These are phyloP conservation scores for Dolichotis patagonum DNA, from an alignment of 2,113 vertebrate species.

Conservation along the genomic window DNA sequence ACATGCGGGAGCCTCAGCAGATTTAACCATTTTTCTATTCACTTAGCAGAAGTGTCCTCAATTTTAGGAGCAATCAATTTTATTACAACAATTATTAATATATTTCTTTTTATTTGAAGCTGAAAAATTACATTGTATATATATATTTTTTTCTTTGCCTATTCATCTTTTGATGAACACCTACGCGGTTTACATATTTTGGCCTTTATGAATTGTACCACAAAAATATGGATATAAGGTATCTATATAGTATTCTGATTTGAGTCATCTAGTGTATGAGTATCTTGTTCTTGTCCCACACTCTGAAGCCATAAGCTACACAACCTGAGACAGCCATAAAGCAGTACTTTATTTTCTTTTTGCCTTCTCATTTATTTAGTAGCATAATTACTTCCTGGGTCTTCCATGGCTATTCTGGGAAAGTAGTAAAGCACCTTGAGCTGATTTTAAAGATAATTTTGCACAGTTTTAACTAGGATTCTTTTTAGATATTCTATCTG, in stretches of 20 bases:
- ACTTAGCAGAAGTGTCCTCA: too few relatives aligned
- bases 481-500: neutral
- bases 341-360: neutral
- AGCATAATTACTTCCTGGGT: neutral
- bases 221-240: neutral
- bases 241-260: neutral
- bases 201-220: neutral
- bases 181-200: neutral
- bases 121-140: neutral
- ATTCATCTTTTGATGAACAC: neutral
- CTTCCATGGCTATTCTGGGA: neutral
- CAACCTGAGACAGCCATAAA: neutral
- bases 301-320: neutral
- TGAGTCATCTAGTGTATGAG: neutral
- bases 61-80: too few relatives aligned
- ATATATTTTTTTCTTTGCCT: neutral
- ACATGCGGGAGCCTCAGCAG: too few relatives aligned
- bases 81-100: too few relatives aligned
- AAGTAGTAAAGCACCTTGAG: neutral
- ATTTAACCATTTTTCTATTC: too few relatives aligned
- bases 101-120: neutral
- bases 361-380: neutral
- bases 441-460: slow-evolving; percentile 19
- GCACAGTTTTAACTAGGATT: neutral
- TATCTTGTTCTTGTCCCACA: neutral